Base-by-base conservation (phyloP, 2,113 vertebrate genomes). In the Emydura subglobosa region DNA sequence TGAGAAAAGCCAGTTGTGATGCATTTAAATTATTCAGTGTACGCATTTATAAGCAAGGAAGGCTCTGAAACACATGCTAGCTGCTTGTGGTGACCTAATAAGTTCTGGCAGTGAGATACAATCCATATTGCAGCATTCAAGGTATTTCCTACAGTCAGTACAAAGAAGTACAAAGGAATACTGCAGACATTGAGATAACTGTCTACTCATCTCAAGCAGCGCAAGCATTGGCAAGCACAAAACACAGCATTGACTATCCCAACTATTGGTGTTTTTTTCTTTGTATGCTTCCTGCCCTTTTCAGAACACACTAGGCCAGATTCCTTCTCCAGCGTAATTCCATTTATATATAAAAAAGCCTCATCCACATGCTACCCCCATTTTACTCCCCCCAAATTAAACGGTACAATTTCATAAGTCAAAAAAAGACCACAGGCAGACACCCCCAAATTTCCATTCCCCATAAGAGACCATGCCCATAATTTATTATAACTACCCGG, bases 51-150 rank as follows among this genome's bases (percentile, higher is more conserved):
- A 94, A 93, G 86, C 89, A 93, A 50, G 53, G 4, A n/a, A 54
- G 93, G 80, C 81, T 80, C 87, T 92, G 95, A 89, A 95, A 95
- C 94, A 88, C 79, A 79, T 85, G 65, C 57, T 54, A 25, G 53
- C 86, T 78, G 74, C 91, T 88, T 50, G 27, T 47, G 65, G 8
- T 54, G 94, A 74, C 86, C 93, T 85, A 79, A 79, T 81, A 85
- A 93, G 65, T 55, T 21, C 83, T 89, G 21, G 51, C 27, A n/a
- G 10, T 76, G 78, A 83, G 74, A 92, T 50, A 4, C 79, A 14
- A 29, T 7, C 49, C 79, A 13, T 78, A 0, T 12, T 16, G 78
- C 83, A 44, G 87, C 17, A 50, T 80, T 93, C 54, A 61, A 92
- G 80, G 59, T 59, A 54, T 55, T 82, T 92, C 92, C 50, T 14